These are phyloP conservation scores for Parascotia fuliginaria DNA, from an alignment of 2,888 invertebrate genomes.

Conservation along the genomic window DNA sequence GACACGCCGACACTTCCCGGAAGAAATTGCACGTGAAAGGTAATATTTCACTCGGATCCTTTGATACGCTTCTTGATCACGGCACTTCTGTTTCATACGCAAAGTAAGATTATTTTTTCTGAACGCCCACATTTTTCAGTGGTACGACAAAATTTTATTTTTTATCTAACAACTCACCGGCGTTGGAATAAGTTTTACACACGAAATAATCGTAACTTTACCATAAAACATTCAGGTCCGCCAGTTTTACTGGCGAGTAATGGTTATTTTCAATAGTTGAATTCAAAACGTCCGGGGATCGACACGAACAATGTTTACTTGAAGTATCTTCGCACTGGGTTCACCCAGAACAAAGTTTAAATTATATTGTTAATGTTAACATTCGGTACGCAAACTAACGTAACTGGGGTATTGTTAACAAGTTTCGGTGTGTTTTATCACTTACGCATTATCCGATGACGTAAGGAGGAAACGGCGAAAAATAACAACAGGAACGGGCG, in stretches of 20 bases:
- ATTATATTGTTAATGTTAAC: conserved; percentile 62
- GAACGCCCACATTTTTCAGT: conserved; percentile 13
- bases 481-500: conserved; percentile 65
- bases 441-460: conserved; percentile 55
- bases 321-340: conserved; percentile 50
- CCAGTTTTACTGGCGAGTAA: conserved; percentile 23
- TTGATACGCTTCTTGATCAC: conserved; percentile 55
- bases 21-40: conserved; percentile 68
- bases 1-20: conserved; percentile 60
- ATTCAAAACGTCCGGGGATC: conserved; percentile 35
- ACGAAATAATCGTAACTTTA: conserved; percentile 30
- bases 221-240: conserved; percentile 29
- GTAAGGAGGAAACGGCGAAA: conserved; percentile 53
- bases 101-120: conserved; percentile 40
- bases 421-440: conserved; percentile 65
- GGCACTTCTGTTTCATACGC: conserved; percentile 50
- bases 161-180: conserved; percentile 26
- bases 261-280: conserved; percentile 43
- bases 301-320: conserved; percentile 45
- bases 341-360: conserved; percentile 52
- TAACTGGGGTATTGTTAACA: conserved; percentile 53
- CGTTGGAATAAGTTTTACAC: conserved; percentile 28
- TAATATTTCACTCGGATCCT: conserved; percentile 65
- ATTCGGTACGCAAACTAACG: conserved; percentile 57
- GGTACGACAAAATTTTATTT: conserved; percentile 25